Evolutionary conservation across 2,113 vertebrate genomes (phyloP).

Genomic region (Nesogale talazaci): DNA sequence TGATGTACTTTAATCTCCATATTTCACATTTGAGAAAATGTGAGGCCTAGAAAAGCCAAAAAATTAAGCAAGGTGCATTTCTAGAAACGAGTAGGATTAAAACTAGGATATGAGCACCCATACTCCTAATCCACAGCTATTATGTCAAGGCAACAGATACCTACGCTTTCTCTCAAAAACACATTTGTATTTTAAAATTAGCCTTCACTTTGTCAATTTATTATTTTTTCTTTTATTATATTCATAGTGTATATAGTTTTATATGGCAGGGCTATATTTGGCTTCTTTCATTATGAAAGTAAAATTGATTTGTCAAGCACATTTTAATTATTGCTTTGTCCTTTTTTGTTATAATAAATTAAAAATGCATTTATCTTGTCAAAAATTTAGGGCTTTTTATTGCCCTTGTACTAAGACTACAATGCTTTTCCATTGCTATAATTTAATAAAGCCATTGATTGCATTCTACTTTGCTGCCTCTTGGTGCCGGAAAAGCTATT

Average conservation of each 20-base stretch:
- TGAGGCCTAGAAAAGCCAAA: slow-evolving; percentile 12
- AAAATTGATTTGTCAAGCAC: slow-evolving; percentile 59
- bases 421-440: not conserved
- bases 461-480: slow-evolving; percentile 1
- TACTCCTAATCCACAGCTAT: not conserved
- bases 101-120: not conserved
- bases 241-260: slow-evolving; percentile 6
- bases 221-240: slow-evolving; percentile 21
- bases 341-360: slow-evolving; percentile 73
- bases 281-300: slow-evolving; percentile 27
- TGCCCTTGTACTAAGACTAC: slow-evolving; percentile 39
- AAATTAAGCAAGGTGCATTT: not conserved
- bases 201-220: slow-evolving; percentile 36
- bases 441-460: slow-evolving; percentile 58
- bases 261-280: slow-evolving; percentile 5
- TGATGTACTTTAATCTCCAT: not conserved
- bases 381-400: slow-evolving; percentile 34
- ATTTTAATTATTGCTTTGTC: slow-evolving; percentile 70
- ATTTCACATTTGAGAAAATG: slow-evolving; percentile 15
- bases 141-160: not conserved
- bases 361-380: slow-evolving; percentile 56
- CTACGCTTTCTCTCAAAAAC: not conserved
- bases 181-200: slow-evolving; percentile 39
- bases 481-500: not conserved
- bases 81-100: not conserved